Evolutionary conservation across 2,888 invertebrate genomes (phyloP), one percentile per base, ranked within the genome.

Genomic region (Volucella inflata): DNA sequence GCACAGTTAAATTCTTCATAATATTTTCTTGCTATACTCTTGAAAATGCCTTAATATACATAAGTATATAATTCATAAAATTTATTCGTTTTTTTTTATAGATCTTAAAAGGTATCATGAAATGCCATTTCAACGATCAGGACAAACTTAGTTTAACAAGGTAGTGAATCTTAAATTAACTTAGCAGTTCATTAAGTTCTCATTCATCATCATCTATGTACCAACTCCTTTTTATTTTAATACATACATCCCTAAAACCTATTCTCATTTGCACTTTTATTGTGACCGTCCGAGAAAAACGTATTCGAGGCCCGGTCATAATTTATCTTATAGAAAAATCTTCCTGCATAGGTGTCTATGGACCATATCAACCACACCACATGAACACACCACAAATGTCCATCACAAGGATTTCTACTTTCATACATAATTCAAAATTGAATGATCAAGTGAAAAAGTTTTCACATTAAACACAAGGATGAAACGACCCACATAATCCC

Each of bases 381-480:
- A 68, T 36, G 14, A 36, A 40, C 48, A 59, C 44, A 38, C 59
- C 44, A 44, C 65, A 64, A 48, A 71, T 51, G 42, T 12, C 71
- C 65, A 53, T 16, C 64, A 21, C 11, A 57, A 65, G 72, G 70
- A 68, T 62, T 42, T 40, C 57, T 64, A 51, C 46, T 64, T 79
- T 83, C 74, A 83, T 83, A 83, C 83, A 83, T 83, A 83, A 83
- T 83, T 83, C 83, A 83, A 83, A 83, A 83, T 83, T 74, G 83
- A 78, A 79, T 72, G 79, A 79, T 74, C 68, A 79, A 83, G 74
- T 83, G 74, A 79, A 75, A 83, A 83, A 83, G 57, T 83, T 83
- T 83, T 75, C 74, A 46, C 74, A 79, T 79, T 83, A 83, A 83
- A 83, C 74, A 74, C 70, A 83, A 64, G 68, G 64, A 78, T 16